Conservation (phyloP, 30 jellyfish, hydroid and myxozoan genomes). For the Clytia hemisphaerica region DNA sequence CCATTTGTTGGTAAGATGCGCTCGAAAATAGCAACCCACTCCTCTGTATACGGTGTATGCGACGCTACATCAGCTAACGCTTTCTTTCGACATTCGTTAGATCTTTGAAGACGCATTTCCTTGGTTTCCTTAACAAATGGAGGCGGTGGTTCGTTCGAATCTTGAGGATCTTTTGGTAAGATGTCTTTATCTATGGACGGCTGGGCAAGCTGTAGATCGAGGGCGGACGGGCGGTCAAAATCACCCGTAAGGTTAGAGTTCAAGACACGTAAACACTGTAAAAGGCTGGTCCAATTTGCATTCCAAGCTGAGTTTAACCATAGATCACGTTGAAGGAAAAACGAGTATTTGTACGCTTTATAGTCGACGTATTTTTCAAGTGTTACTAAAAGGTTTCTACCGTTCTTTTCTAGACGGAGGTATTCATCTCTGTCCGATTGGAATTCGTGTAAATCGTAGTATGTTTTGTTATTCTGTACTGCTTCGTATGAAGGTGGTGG, state of each 20-base stretch:
- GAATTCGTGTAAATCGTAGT: background rate
- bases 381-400: slow-evolving; percentile 52
- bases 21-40: slow-evolving; percentile 51
- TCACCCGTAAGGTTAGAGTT: slow-evolving; percentile 45
- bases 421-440: background rate
- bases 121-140: slow-evolving; percentile 39
- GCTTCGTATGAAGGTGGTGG: slow-evolving; percentile 14
- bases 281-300: slow-evolving; percentile 77
- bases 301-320: slow-evolving; percentile 63
- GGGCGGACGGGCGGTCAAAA: slow-evolving; percentile 39
- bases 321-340: slow-evolving; percentile 55
- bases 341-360: slow-evolving; percentile 57
- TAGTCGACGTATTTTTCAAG: slow-evolving; percentile 59
- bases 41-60: slow-evolving; percentile 35
- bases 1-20: slow-evolving; percentile 60
- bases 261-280: slow-evolving; percentile 55
- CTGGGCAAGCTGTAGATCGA: slow-evolving; percentile 48
- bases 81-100: slow-evolving; percentile 38
- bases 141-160: slow-evolving; percentile 49
- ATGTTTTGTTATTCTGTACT: background rate
- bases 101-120: slow-evolving; percentile 1
- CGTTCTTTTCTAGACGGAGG: slow-evolving; percentile 44
- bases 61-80: slow-evolving; percentile 45
- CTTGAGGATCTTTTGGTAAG: slow-evolving; percentile 46
- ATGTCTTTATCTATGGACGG: slow-evolving; percentile 43